These are phyloP conservation scores for Drosophila mayri DNA, from an alignment of 1,140 invertebrate species.

Conservation along the genomic window DNA sequence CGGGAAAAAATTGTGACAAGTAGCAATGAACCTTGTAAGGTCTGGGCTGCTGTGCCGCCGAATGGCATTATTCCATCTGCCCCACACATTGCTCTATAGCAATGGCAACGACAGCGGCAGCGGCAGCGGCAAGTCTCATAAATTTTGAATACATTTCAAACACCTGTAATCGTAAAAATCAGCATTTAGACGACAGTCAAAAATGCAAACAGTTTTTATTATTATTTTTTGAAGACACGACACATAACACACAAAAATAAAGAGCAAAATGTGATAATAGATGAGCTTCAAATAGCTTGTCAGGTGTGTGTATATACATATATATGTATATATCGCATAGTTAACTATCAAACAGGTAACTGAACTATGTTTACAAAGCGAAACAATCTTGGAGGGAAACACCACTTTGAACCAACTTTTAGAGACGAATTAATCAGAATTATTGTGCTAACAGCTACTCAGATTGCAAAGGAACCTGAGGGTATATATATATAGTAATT, in stretches of 20 bases:
- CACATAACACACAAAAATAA: conserved; percentile 26
- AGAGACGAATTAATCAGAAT: conserved; percentile 18
- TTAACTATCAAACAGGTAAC: conserved; percentile 26
- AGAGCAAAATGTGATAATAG: conserved; percentile 30
- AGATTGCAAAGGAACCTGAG: conserved; percentile 13
- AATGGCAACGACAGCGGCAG: conserved; percentile 5
- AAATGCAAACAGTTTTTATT: conserved; percentile 19
- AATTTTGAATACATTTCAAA: conserved; percentile 68
- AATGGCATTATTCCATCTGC: conserved; percentile 40
- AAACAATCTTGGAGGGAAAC: conserved; percentile 5
- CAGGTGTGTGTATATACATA: conserved; percentile 12
- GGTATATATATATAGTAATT: conserved; percentile 8
- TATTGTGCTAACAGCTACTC: conserved; percentile 2
- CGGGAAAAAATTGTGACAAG: conserved; percentile 65
- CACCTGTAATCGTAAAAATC: conserved; percentile 46
- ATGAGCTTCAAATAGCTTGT: conserved; percentile 23
- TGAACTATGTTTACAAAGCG: conserved; percentile 36
- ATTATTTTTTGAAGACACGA: conserved; percentile 1
- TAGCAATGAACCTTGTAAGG: conserved; percentile 79
- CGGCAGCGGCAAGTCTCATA: conserved; percentile 47
- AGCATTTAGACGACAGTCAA: conserved; percentile 28
- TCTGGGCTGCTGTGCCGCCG: conserved; percentile 65
- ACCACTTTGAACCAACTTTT: conserved; percentile 4
- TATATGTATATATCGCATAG: conserved; percentile 4
- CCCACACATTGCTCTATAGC: conserved; percentile 21